phyloP scores from a whole-genome alignment of 2,113 vertebrate genomes.

The Ariopsis seemanni region DNA sequence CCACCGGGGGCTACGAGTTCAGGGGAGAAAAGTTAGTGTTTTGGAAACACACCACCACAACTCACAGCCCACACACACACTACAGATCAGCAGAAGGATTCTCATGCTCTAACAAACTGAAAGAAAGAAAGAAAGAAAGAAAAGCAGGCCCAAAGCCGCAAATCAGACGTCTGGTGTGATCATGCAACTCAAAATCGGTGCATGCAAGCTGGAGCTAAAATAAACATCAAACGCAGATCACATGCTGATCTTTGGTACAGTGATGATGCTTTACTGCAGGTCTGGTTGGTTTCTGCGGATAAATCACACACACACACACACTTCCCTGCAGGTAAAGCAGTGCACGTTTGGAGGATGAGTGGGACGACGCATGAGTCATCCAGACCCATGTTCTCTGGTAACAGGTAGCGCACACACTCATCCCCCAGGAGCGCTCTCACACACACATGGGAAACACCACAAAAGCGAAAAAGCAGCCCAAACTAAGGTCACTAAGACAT shows the following conservation, averaged over 20 bases:
- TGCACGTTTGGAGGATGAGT: not conserved
- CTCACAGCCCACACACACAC: not conserved
- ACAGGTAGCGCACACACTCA: not conserved
- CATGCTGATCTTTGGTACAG: not conserved
- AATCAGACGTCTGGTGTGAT: slow-evolving; percentile 26
- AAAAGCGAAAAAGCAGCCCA: slow-evolving; percentile 2
- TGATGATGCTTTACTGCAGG: not conserved
- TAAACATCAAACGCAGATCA: not conserved
- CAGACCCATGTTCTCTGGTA: not conserved
- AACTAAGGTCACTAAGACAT: slow-evolving; percentile 4
- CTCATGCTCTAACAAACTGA: slow-evolving; percentile 1
- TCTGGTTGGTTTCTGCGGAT: slow-evolving; percentile 1
- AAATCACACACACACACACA: not conserved
- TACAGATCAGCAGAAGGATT: not conserved
- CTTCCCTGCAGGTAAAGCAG: slow-evolving; percentile 1
- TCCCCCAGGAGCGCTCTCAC: not conserved
- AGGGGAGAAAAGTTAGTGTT: slow-evolving; percentile 66
- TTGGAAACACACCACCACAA: slow-evolving; percentile 36
- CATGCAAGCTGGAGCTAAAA: slow-evolving; percentile 25
- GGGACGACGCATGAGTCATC: not conserved
- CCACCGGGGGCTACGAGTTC: slow-evolving; percentile 89
- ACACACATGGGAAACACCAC: not conserved
- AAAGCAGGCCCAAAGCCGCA: not conserved
- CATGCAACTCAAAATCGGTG: slow-evolving; percentile 11
- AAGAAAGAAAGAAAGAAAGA: slow-evolving; percentile 2